Evolutionary conservation across 1,140 invertebrate species (phyloP).

Genomic region (Penaeus chinensis): DNA sequence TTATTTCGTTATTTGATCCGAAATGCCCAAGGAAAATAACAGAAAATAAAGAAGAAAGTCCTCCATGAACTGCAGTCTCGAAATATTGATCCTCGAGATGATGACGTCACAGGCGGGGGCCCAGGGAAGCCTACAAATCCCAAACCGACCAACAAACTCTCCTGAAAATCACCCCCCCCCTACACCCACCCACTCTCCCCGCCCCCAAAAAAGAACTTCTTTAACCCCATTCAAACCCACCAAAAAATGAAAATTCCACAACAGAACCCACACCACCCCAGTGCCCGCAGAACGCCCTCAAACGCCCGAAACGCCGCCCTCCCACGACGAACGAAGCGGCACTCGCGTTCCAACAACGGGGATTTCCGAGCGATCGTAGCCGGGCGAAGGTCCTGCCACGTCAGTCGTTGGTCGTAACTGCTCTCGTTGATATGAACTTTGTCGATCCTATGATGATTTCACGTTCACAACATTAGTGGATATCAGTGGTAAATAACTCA

Average conservation of each 20-base stretch:
- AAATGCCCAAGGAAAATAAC: neutral
- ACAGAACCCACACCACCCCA: too few relatives aligned
- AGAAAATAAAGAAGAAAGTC: neutral
- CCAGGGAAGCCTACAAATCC: neutral
- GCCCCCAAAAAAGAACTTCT: too few relatives aligned
- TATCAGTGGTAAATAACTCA: slow-evolving; percentile 61
- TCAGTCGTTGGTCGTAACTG: slow-evolving; percentile 60
- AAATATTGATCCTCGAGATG: slow-evolving; percentile 18
- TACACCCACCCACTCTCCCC: neutral
- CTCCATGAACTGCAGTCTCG: neutral
- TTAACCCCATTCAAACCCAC: too few relatives aligned
- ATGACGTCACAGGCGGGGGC: slow-evolving; percentile 52
- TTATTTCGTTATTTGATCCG: neutral
- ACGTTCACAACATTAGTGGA: slow-evolving; percentile 60
- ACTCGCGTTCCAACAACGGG: slow-evolving; percentile 37
- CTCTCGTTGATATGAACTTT: slow-evolving; percentile 60
- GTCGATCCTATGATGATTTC: slow-evolving; percentile 57
- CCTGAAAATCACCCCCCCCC: neutral
- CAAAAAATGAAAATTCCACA: too few relatives aligned
- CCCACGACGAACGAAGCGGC: neutral
- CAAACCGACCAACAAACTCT: neutral
- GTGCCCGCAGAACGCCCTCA: neutral
- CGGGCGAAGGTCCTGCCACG: slow-evolving; percentile 21
- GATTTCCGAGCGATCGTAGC: slow-evolving; percentile 9
- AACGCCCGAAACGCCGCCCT: too few relatives aligned